Evolutionary conservation across 2,888 invertebrate genomes (phyloP).

Genomic region (Acholoe squamosa): DNA sequence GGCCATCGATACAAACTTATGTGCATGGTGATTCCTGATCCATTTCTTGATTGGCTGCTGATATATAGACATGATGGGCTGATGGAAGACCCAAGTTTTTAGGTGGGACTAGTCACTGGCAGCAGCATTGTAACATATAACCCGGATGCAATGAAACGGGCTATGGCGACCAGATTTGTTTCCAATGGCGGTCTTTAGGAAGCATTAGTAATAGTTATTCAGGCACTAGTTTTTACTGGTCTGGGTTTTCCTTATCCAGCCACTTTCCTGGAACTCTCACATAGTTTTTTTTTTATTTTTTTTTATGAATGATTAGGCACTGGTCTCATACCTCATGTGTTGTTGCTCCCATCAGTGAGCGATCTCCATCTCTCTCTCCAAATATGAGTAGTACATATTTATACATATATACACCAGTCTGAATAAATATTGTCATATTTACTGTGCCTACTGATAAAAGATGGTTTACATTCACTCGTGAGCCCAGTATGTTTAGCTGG

Average conservation of each 20-base stretch:
- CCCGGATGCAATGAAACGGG: no score
- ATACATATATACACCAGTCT: no score
- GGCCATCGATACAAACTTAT: no score
- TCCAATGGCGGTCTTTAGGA: no score
- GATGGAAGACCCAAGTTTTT: background rate
- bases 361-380: no score
- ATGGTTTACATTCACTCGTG: background rate
- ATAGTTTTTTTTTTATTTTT: background rate
- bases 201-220: no score
- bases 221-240: no score
- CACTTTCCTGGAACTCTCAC: background rate
- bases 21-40: background rate
- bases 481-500: background rate
- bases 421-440: no score
- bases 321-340: background rate
- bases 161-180: no score
- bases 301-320: background rate
- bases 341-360: background rate
- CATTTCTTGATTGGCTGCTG: background rate
- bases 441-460: no score
- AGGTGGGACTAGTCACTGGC: background rate
- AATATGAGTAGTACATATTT: no score
- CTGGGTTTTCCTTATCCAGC: no score
- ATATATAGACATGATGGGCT: background rate
- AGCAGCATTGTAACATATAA: background rate